phyloP scores from a whole-genome alignment of 2,113 vertebrate genomes.

The Urocolius indicus region DNA sequence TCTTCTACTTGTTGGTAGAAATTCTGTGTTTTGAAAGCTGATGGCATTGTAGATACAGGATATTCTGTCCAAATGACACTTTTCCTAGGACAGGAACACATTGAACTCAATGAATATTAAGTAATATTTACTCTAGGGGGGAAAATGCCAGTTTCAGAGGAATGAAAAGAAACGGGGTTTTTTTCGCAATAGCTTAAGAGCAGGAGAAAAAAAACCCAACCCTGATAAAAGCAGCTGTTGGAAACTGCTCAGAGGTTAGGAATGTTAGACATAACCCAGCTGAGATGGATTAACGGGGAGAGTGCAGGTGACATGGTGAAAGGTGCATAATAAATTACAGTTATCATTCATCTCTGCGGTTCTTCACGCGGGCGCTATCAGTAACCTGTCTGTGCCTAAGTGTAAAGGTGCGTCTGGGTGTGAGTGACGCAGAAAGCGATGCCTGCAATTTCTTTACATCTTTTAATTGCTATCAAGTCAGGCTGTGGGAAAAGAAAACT shows the following conservation, averaged over 20 bases:
- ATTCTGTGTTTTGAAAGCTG: not conserved
- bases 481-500: slow-evolving; percentile 37
- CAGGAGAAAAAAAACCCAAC: not conserved
- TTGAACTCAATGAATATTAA: not conserved
- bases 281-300: not conserved
- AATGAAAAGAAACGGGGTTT: not conserved
- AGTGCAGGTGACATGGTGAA: slow-evolving; percentile 53
- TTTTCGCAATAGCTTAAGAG: not conserved
- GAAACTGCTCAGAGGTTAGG: slow-evolving; percentile 61
- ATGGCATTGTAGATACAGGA: not conserved
- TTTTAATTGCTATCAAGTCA: not conserved
- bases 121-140: not conserved
- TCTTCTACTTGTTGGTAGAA: not conserved
- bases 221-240: slow-evolving; percentile 45
- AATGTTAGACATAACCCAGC: slow-evolving; percentile 59
- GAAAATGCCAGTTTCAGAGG: not conserved
- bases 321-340: not conserved
- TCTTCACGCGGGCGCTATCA: not conserved
- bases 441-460: not conserved
- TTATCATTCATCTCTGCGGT: not conserved
- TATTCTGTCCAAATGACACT: not conserved
- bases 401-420: not conserved
- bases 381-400: not conserved
- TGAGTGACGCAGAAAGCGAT: not conserved
- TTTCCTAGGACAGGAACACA: not conserved